A percentile compares a stretch with the other conserved stretches of the same genome.
These are phyloP conservation scores for Halictus ligatus DNA, from an alignment of 2,888 invertebrate genomes.

Conservation along the genomic window DNA sequence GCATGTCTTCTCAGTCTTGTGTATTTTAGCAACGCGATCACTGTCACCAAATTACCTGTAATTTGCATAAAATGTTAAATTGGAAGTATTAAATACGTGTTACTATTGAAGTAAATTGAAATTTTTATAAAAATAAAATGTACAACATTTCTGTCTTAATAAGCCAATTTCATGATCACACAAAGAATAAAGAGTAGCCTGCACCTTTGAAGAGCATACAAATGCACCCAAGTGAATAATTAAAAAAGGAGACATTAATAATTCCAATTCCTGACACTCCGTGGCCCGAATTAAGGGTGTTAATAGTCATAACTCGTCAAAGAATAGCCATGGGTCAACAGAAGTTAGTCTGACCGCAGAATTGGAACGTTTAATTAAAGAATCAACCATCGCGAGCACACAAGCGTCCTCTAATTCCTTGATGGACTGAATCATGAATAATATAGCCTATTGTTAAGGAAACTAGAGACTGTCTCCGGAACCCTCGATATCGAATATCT, in stretches of 20 bases:
- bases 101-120: no score
- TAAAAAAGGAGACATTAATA: slow-evolving; percentile 33
- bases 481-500: no score
- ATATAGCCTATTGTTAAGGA: not conserved
- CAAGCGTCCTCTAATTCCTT: not conserved
- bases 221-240: slow-evolving; percentile 22
- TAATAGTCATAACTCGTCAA: slow-evolving; percentile 40
- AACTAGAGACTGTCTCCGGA: not conserved
- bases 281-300: slow-evolving; percentile 38
- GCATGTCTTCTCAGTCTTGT: slow-evolving; percentile 93
- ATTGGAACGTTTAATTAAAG: slow-evolving; percentile 44
- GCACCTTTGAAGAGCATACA: not conserved
- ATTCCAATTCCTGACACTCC: slow-evolving; percentile 32
- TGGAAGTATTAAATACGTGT: no score
- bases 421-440: not conserved
- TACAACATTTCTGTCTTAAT: no score
- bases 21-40: slow-evolving; percentile 91
- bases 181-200: not conserved
- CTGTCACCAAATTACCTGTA: slow-evolving; percentile 93
- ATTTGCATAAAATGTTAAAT: slow-evolving; percentile 59
- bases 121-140: no score
- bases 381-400: slow-evolving; percentile 2
- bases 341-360: slow-evolving; percentile 37
- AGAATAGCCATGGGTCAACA: slow-evolving; percentile 41
- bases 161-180: not conserved